Evolutionary conservation across 1,140 invertebrate genomes (phyloP), one percentile per base, ranked within the genome.

Genomic region (Procambarus virginalis): DNA sequence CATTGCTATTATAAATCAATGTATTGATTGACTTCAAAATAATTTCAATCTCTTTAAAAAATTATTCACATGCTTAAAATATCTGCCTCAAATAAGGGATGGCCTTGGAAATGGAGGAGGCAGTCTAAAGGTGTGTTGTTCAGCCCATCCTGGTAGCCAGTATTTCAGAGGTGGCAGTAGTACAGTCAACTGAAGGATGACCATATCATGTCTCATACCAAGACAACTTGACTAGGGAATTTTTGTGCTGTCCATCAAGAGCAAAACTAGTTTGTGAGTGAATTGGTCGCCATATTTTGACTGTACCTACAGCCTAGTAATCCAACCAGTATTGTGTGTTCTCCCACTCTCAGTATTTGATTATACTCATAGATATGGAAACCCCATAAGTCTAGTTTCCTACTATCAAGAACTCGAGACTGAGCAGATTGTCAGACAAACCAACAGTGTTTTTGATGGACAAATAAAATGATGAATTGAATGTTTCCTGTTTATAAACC

Each of bases 401-500:
- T 70, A 49, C 82, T 84, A 70, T 48, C 55, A 70, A 70, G 68
- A 84, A 73, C 64, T 84, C 48, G 82, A 84, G 82, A 84, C 60
- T 49, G 64, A 84, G 82, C 82, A 84, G 82, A 70, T 84, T 80
- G 82, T 84, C 82, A 84, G 82, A 84, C 82, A 84, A 73, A 84
- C 60, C 82, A 87, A 87, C 78, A 79, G 86, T 87, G 86, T 87
- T 87, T 86, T 87, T 87, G 77, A 87, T 87, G 86, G 86, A 87
- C 78, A 87, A 87, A 81, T 81, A 81, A 87, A 86, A 80, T 34
- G 51, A 58, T n/a, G 68, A 70, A 84, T 60, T 73, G 14, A 84
- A 46, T 17, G 46, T 68, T 83, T 58, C 12, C 60, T 64, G 3
- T 64, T 58, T 64, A 20, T 64, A 17, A 20, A 20, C 12, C 60